Evolutionary conservation across 2,888 invertebrate species (phyloP).

Genomic region (Venustoraphidia nigricollis): DNA sequence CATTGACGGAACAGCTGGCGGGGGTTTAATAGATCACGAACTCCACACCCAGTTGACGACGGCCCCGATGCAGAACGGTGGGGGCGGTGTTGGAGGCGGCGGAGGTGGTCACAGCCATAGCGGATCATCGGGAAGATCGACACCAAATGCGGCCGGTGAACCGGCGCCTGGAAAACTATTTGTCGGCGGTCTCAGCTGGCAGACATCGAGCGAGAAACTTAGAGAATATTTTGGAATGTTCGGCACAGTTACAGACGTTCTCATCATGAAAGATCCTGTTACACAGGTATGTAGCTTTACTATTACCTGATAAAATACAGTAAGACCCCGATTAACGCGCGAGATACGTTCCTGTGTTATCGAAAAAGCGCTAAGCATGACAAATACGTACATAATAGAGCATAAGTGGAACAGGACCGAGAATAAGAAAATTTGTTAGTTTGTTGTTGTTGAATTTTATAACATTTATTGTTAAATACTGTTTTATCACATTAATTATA

Average conservation of each 20-base stretch:
- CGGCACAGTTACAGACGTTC: conserved; percentile 78
- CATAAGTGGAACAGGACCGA: too few species aligned
- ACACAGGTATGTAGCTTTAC: conserved; percentile 56
- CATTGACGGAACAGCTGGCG: conserved; percentile 30
- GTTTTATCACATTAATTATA: too few species aligned
- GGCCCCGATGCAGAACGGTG: conserved; percentile 22
- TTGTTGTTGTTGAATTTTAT: too few species aligned
- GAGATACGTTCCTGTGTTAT: too few species aligned
- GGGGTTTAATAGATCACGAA: conserved; percentile 35
- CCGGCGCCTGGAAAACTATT: conserved; percentile 76
- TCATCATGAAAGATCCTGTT: conserved; percentile 88
- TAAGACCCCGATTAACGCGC: too few species aligned
- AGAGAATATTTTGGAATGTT: conserved; percentile 86
- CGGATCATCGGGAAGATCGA: conserved; percentile 58
- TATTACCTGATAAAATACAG: background rate
- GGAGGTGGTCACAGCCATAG: conserved; percentile 37
- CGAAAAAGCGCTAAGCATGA: too few species aligned
- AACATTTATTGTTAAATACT: too few species aligned
- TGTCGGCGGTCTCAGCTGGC: conserved; percentile 86
- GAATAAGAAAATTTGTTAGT: too few species aligned
- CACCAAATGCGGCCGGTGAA: conserved; percentile 48
- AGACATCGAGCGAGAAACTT: conserved; percentile 84
- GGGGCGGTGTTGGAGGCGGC: conserved; percentile 18
- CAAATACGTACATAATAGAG: too few species aligned
- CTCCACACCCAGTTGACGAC: conserved; percentile 25